A percentile compares a stretch with the other conserved stretches of the same genome.
These are phyloP conservation scores for Anthophora plumipes DNA, from an alignment of 2,888 invertebrate species.

Conservation along the genomic window DNA sequence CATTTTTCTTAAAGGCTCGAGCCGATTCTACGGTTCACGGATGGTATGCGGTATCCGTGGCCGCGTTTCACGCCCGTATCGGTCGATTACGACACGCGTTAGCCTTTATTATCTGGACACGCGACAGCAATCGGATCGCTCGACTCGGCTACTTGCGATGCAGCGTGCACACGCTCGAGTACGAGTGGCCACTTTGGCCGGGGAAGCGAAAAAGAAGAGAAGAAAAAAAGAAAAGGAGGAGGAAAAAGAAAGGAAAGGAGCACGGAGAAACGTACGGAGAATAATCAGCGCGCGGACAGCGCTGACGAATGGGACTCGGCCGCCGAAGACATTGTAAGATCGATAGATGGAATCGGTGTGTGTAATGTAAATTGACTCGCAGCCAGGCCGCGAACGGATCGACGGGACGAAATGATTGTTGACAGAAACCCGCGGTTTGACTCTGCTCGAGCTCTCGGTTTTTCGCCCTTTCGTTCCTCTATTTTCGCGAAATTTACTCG, in stretches of 20 bases:
- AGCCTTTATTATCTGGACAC: conserved; percentile 60
- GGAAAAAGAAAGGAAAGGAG: conserved; percentile 35
- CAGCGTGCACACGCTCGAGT: conserved; percentile 57
- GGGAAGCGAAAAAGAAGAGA: conserved; percentile 13
- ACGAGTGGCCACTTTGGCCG: conserved; percentile 48
- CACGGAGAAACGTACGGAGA: conserved; percentile 63
- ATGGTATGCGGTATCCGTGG: no score
- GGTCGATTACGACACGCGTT: conserved; percentile 58
- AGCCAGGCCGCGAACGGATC: conserved; percentile 48
- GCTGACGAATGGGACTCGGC: conserved; percentile 71
- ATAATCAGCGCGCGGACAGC: conserved; percentile 73
- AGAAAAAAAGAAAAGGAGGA: no score
- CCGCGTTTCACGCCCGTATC: conserved; percentile 14
- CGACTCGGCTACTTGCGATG: conserved; percentile 62
- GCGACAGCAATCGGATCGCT: conserved; percentile 67
- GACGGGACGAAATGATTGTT: conserved; percentile 58
- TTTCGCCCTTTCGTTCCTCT: not conserved
- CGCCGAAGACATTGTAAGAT: conserved; percentile 72
- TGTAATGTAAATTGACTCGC: conserved; percentile 74
- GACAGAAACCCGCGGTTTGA: conserved; percentile 48
- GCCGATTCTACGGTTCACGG: not conserved
- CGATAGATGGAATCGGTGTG: conserved; percentile 74
- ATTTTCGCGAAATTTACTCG: no score
- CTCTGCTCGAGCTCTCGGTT: not conserved
- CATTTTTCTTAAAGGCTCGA: not conserved